Base-by-base conservation (phyloP, 2,888 invertebrate genomes). In the Timema cristinae region DNA sequence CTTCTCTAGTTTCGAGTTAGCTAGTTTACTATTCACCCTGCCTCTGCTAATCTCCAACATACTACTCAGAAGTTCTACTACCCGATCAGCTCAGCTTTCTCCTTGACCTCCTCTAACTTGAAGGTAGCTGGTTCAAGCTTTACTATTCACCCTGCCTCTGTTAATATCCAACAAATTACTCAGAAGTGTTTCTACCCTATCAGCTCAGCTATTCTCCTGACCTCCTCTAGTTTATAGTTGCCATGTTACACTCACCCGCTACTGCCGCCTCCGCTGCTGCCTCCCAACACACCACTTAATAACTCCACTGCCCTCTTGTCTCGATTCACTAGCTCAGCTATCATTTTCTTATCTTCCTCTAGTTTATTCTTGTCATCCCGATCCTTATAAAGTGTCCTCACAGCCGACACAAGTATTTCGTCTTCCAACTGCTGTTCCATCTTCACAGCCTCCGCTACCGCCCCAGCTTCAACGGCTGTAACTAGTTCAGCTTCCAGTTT, bases 391-490 rank as follows among this genome's bases (percentile, higher is more conserved):
- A 75, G 67, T 16, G 70, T 68, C 51, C 49, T 68, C 51, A 74
- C 72, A 4, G 75, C 73, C 8, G 63, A 66, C 15, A n/a, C 51
- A 8, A 75, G 69, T 16, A 75, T 75, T 56, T 74, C 71, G 69
- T 75, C 73, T 66, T 75, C 75, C 32, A 75, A 67, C n/a, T 70
- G 16, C 72, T 75, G 75, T 66, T 75, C 73, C 70, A 74, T 67
- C 11, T 70, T 67, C 11, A 75, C 72, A 7, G 75, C 75, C 32
- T 74, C 51, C 32, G 75, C 75, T 16, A 70, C 72, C 47, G 71
- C 75, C 16, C 73, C 72, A 6, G 67, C 66, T 48, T 56, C 47
- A 5, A 73, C 73, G 16, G 74, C 73, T 10, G 61, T 48, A 6
- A 70, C 10, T 67, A 75, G 66, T 16, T 75, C 75, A 1, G 56